phyloP scores from a whole-genome alignment of 2,113 vertebrate species.

The Malurus alboscapulatus region DNA sequence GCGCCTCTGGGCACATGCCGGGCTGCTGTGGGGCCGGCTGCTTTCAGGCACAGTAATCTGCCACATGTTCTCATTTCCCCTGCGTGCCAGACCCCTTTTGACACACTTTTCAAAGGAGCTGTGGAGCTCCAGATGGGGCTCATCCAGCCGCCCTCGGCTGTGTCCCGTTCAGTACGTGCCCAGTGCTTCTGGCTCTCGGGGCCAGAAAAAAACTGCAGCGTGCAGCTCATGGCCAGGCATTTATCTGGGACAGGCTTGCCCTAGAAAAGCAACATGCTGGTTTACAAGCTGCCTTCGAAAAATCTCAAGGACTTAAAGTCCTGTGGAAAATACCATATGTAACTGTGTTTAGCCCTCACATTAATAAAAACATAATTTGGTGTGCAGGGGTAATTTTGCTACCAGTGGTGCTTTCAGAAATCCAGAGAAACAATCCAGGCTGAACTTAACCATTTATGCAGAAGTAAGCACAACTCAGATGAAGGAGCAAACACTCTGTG shows the following conservation, averaged over 20 bases:
- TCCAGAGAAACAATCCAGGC: not conserved
- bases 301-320: not conserved
- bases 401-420: not conserved
- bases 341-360: not conserved
- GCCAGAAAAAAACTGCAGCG: not conserved
- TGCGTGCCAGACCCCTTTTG: not conserved
- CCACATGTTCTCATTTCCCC: not conserved
- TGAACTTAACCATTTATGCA: not conserved
- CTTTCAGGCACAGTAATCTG: not conserved
- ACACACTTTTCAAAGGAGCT: conserved; percentile 10
- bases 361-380: not conserved
- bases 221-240: not conserved
- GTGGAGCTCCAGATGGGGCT: conserved; percentile 40
- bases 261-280: not conserved
- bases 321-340: accelerated
- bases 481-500: not conserved
- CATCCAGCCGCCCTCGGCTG: not conserved
- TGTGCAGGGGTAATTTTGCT: not conserved
- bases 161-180: not conserved
- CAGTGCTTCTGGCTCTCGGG: not conserved
- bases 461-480: not conserved
- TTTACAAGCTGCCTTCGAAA: not conserved
- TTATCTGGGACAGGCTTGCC: not conserved
- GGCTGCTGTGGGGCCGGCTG: not conserved
- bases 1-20: accelerated